Conservation (phyloP, 2,888 invertebrate genomes). For the Drosophila aldrichi region DNA sequence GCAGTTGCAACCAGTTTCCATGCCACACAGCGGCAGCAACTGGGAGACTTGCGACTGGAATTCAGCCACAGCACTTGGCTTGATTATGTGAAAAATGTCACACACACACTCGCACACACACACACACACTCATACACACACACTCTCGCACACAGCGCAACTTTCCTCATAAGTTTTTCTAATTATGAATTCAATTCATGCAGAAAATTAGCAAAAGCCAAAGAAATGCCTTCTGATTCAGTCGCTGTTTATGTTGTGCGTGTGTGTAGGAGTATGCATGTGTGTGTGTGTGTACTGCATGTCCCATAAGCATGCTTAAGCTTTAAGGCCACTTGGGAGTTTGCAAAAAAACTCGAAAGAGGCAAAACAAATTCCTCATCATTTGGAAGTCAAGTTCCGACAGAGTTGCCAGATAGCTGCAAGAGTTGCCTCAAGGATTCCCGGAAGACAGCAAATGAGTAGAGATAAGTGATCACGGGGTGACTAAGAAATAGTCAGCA, state of each 20-base stretch:
- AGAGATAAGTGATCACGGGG: no score
- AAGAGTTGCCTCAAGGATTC: background rate
- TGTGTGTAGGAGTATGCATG: conserved; percentile 4
- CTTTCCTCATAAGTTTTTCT: conserved; percentile 54
- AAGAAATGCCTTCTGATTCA: conserved; percentile 58
- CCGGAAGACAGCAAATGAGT: background rate
- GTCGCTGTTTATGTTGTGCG: conserved; percentile 14
- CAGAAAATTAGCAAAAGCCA: conserved; percentile 77
- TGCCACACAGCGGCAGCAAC: conserved; percentile 67
- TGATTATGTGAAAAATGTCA: conserved; percentile 83
- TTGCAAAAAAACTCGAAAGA: background rate
- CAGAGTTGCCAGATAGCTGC: conserved; percentile 16
- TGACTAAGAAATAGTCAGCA: no score
- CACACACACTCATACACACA: conserved; percentile 18
- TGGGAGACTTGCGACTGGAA: conserved; percentile 62
- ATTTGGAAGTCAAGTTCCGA: background rate
- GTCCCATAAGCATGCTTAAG: conserved; percentile 26
- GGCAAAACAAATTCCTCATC: conserved; percentile 6
- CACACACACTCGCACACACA: conserved; percentile 44
- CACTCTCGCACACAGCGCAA: conserved; percentile 7
- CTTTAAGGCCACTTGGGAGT: conserved; percentile 23
- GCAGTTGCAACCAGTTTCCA: conserved; percentile 36
- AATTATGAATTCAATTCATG: conserved; percentile 82
- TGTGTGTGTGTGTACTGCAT: conserved; percentile 5
- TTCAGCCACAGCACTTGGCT: conserved; percentile 74